These are phyloP conservation scores for Macrosiphum euphorbiae DNA, from an alignment of 2,888 invertebrate species.

Conservation along the genomic window DNA sequence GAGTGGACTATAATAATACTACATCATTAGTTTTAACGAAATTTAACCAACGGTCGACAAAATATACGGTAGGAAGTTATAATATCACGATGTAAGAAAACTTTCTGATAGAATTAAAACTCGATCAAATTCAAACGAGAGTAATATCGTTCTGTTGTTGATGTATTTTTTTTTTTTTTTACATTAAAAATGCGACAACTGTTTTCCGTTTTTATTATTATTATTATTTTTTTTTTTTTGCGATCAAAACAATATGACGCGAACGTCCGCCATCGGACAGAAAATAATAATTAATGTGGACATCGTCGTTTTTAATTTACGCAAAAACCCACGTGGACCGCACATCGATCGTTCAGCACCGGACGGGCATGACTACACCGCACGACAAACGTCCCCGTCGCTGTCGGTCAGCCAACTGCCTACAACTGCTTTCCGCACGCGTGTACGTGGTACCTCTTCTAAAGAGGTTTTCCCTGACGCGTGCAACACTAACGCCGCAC, in stretches of 20 bases:
- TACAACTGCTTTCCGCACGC: background rate
- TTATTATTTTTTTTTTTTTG: background rate
- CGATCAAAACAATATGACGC: background rate
- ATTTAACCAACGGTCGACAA: background rate
- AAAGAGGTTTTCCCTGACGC: constrained; percentile 3
- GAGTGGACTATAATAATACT: background rate
- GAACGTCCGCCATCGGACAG: background rate
- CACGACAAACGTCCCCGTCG: constrained; percentile 9
- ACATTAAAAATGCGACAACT: background rate
- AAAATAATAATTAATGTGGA: background rate
- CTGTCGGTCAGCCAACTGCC: constrained; percentile 5
- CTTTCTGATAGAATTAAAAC: background rate
- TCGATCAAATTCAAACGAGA: background rate
- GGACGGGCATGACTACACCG: constrained; percentile 12
- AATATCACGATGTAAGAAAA: background rate
- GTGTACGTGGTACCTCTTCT: background rate
- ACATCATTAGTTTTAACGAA: background rate
- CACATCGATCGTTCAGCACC: background rate
- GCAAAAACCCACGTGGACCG: constrained; percentile 28
- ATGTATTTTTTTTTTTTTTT: background rate
- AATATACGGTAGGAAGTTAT: background rate
- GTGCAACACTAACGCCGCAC: constrained; percentile 3
- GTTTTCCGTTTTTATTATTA: background rate
- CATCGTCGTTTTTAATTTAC: background rate
- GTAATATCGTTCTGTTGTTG: background rate